Evolutionary conservation across 2,888 invertebrate genomes (phyloP).

Genomic region (Tetrapedia diversipes): DNA sequence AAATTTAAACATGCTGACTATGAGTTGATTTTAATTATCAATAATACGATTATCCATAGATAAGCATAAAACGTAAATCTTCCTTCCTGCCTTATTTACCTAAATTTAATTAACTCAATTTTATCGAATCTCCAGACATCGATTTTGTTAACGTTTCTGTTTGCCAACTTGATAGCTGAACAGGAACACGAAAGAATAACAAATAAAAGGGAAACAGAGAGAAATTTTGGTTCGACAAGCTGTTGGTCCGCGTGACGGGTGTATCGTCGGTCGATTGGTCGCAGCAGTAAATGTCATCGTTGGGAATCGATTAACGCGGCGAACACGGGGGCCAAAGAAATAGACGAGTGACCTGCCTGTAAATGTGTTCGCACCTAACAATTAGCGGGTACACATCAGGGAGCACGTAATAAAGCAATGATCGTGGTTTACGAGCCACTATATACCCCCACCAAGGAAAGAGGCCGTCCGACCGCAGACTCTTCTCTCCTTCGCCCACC

Average conservation of each 20-base stretch:
- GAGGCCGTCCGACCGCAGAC: constrained; percentile 65
- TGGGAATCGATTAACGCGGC: constrained; percentile 26
- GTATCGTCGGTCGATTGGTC: constrained; percentile 5
- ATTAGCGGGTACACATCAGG: constrained; percentile 78
- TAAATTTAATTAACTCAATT: too few species aligned
- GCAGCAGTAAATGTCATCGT: constrained; percentile 30
- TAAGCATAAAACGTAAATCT: too few species aligned
- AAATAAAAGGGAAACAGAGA: not conserved
- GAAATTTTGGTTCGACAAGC: not conserved
- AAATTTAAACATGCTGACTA: too few species aligned
- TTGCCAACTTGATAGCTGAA: not conserved
- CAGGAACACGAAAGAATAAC: too few species aligned
- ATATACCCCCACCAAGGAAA: constrained; percentile 75
- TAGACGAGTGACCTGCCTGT: constrained; percentile 70
- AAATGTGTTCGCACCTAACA: constrained; percentile 80
- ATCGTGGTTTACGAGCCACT: constrained; percentile 80
- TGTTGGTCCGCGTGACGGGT: not conserved
- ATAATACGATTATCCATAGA: too few species aligned
- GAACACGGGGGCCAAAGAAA: constrained; percentile 37
- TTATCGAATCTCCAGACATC: too few species aligned
- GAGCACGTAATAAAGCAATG: constrained; percentile 81
- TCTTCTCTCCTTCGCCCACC: constrained; percentile 53
- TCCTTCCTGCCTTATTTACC: too few species aligned
- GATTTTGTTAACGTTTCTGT: too few species aligned
- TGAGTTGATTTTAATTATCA: too few species aligned